Base-by-base conservation (phyloP, 2,888 invertebrate genomes). In the Flexamia atlantica region DNA sequence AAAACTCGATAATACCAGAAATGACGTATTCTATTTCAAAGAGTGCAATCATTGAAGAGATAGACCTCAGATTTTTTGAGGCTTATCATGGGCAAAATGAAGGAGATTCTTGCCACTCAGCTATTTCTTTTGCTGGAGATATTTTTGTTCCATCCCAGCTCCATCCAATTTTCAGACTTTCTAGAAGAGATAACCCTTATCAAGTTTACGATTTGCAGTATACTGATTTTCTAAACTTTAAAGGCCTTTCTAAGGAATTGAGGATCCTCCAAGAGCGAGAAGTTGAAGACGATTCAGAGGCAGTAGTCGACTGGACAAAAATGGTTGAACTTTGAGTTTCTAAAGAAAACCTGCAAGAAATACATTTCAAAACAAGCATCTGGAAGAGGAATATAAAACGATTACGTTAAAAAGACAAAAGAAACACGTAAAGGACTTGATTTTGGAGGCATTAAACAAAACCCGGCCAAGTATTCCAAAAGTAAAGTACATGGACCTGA, bases 331-430 rank as follows among this genome's bases (percentile, higher is more conserved):
- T 72, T n/a, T 32, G n/a, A 28, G 72, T 72, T 4, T 9, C 32
- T 12, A 72, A 72, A 72, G 20, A 4, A 32, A 32, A 40, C 4
- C 20, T 40, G 32, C 3, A 72, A n/a, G 72, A 72, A 40, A 72
- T 72, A n/a, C 72, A 72, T 12, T 72, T 72, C 72, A 72, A 72
- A 32, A 72, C 72, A 30, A 72, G 72, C 72, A 72, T 17, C 28
- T 72, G 4, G 17, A 72, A 28, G 32, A 10, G 12, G 4, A 72
- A 10, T 72, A 32, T 17, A 3, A 23, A 28, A 72, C 28, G 3
- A 28, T 72, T 7, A 20, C n/a, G n/a, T n/a, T n/a, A n/a, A n/a
- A n/a, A n/a, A n/a, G n/a, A n/a, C n/a, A n/a, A n/a, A n/a, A n/a
- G n/a, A n/a, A n/a, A n/a, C n/a, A n/a, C n/a, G n/a, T n/a, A n/a